These are phyloP conservation scores for Holocentrus rufus DNA, from an alignment of 2,797 vertebrate species.

Conservation along the genomic window DNA sequence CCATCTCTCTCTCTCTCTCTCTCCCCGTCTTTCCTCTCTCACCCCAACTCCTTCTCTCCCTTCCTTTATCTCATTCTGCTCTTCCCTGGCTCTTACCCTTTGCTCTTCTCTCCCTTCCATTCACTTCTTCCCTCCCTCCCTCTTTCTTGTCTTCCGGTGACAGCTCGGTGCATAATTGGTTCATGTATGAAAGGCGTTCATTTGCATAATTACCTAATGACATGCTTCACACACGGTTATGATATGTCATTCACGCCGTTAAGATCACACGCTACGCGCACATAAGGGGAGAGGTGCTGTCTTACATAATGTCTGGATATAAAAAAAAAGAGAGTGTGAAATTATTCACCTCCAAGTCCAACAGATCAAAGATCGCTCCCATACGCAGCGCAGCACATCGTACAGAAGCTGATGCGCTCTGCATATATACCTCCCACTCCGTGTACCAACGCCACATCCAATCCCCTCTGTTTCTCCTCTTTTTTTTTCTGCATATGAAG, in stretches of 20 bases:
- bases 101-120: background rate
- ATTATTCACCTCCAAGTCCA: background rate
- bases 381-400: background rate
- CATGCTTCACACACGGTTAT: constrained; percentile 15
- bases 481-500: background rate
- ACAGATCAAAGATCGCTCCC: constrained; percentile 21
- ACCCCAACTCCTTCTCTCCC: background rate
- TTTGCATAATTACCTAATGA: constrained; percentile 50
- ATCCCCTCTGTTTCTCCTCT: background rate
- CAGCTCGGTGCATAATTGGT: constrained; percentile 39
- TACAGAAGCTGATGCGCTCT: background rate
- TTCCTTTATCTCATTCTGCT: background rate
- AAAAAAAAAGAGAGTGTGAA: background rate
- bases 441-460: background rate
- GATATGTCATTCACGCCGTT: constrained; percentile 13
- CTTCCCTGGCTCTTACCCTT: too few species aligned
- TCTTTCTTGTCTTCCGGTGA: background rate
- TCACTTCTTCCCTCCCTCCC: background rate
- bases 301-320: constrained; percentile 5
- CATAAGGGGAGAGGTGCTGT: background rate
- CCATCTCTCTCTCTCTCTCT: background rate
- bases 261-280: constrained; percentile 31
- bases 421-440: background rate
- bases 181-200: constrained; percentile 30
- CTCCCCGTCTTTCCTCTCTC: background rate